Percentiles rank a stretch among this genome's conserved stretches.
Evolutionary conservation across 2,113 vertebrate genomes (phyloP).

Genomic region (Gulo gulo): DNA sequence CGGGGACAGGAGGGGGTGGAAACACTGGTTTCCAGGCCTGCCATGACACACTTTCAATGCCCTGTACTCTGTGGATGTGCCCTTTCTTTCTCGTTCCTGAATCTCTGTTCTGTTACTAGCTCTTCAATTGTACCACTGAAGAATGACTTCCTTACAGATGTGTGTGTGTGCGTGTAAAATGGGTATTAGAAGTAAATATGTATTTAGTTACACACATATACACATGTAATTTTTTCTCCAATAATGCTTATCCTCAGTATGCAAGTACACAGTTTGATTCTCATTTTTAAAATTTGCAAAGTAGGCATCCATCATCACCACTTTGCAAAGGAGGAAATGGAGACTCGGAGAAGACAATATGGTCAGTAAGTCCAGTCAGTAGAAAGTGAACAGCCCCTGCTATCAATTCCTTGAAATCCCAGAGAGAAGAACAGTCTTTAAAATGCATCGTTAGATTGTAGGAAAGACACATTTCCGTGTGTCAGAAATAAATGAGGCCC

Average conservation of each 20-base stretch:
- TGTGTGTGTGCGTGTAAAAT: not conserved
- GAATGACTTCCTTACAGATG: not conserved
- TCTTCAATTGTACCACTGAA: fast-evolving
- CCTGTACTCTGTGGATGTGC: fast-evolving
- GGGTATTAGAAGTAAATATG: not conserved
- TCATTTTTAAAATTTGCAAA: not conserved
- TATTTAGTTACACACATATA: not conserved
- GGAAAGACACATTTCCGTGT: not conserved
- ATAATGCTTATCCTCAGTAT: not conserved
- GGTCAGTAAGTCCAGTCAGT: not conserved
- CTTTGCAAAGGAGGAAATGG: not conserved
- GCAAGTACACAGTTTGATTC: not conserved
- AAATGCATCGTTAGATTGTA: not conserved
- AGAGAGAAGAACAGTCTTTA: not conserved
- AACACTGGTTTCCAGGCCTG: not conserved
- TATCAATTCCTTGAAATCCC: not conserved
- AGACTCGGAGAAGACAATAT: not conserved
- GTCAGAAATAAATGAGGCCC: not conserved
- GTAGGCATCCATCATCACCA: not conserved
- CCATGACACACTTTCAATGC: not conserved
- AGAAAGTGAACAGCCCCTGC: not conserved
- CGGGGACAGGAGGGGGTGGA: too few species aligned
- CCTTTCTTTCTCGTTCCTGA: not conserved
- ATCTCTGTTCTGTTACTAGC: not conserved
- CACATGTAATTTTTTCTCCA: not conserved